A percentile compares a stretch with the other conserved stretches of the same genome.
Evolutionary conservation across 2,113 vertebrate genomes (phyloP).

Genomic region (Hippocampus barbouri): DNA sequence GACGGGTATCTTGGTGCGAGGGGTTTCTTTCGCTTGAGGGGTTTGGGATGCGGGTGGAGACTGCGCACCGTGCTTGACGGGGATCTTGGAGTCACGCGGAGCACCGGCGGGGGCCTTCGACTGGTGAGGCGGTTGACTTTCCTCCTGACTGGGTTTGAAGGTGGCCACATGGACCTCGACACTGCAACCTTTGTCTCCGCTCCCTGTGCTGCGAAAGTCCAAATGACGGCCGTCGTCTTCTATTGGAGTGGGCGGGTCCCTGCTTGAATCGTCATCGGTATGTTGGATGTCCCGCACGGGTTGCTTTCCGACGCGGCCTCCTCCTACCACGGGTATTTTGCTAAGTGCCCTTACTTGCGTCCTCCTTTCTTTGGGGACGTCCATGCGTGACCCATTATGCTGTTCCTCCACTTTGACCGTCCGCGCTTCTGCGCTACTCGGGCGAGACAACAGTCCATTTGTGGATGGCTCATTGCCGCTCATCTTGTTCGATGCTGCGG

Average conservation of each 20-base stretch:
- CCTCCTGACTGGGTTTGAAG: conserved; percentile 69
- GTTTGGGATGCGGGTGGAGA: conserved; percentile 72
- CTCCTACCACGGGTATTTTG: conserved; percentile 71
- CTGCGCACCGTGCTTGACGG: conserved; percentile 80
- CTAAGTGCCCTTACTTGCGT: conserved; percentile 69
- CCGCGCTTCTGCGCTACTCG: conserved; percentile 18
- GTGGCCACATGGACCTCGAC: conserved; percentile 58
- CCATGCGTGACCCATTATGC: conserved; percentile 34
- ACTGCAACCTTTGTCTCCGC: conserved; percentile 76
- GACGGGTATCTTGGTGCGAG: conserved; percentile 93
- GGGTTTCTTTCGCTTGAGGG: conserved; percentile 79
- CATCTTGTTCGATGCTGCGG: conserved; percentile 62
- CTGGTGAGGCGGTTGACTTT: conserved; percentile 56
- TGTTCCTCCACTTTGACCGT: conserved; percentile 22
- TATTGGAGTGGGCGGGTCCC: conserved; percentile 78
- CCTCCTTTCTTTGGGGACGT: conserved; percentile 80
- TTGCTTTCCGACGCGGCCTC: conserved; percentile 62
- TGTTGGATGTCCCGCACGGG: conserved; percentile 75
- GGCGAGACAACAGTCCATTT: conserved; percentile 25
- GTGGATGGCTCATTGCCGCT: conserved; percentile 27
- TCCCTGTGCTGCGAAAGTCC: conserved; percentile 76
- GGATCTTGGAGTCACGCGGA: conserved; percentile 89
- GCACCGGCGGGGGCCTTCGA: conserved; percentile 69
- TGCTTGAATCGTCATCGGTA: conserved; percentile 76
- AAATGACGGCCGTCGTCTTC: conserved; percentile 74